phyloP scores from a whole-genome alignment of 2,113 vertebrate species.

The Tachycineta bicolor region DNA sequence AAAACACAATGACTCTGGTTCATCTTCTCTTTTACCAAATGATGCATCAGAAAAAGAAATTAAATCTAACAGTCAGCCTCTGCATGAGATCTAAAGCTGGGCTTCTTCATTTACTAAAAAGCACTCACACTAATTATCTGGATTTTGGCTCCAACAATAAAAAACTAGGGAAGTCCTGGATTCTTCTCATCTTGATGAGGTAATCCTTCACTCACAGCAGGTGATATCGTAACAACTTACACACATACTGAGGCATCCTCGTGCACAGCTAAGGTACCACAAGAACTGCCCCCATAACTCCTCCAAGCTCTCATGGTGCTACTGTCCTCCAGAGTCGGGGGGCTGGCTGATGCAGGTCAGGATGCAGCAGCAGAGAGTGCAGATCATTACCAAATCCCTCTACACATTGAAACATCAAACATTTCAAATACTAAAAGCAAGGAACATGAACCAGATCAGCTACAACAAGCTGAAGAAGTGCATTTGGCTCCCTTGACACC shows the following conservation, averaged over 20 bases:
- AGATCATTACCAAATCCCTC: neutral
- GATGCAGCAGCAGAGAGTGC: accelerated
- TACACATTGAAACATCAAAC: neutral
- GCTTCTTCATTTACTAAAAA: constrained; percentile 20
- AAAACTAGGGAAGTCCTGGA: neutral
- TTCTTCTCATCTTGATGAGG: neutral
- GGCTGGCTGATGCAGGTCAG: neutral
- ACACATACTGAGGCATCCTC: neutral
- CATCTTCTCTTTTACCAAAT: neutral
- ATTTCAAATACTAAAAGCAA: neutral
- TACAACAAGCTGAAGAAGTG: neutral
- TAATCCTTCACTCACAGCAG: neutral
- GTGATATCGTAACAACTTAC: neutral
- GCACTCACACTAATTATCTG: neutral
- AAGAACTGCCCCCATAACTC: neutral
- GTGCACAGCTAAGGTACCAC: neutral
- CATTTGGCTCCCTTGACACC: neutral
- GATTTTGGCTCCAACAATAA: neutral
- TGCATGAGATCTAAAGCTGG: neutral
- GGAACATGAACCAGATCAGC: neutral
- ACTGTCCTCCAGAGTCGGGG: neutral
- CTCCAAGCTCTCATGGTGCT: neutral
- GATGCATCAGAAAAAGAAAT: neutral
- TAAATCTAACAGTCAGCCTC: neutral
- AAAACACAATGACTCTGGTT: neutral